Percentiles rank a stretch among this genome's conserved stretches.
Conservation (phyloP, 2,113 vertebrate genomes). For the Datnioides undecimradiatus region DNA sequence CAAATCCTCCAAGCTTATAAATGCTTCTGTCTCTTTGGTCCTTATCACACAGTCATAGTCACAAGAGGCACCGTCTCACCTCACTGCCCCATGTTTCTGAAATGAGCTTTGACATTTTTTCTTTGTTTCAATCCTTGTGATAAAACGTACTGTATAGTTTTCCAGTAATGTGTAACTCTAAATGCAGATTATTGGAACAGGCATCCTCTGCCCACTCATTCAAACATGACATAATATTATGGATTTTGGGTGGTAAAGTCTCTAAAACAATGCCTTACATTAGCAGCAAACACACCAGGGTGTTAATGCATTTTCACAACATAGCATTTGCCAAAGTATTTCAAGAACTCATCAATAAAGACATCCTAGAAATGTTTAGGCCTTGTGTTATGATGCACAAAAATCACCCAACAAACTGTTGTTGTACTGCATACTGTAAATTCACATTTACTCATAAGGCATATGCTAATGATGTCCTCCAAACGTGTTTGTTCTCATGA, state of each 20-base stretch:
- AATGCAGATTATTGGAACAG: conserved; percentile 29
- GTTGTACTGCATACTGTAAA: no score
- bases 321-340: background rate
- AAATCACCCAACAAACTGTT: background rate
- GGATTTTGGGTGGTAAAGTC: conserved; percentile 2
- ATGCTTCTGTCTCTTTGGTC: conserved; percentile 42
- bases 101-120: conserved; percentile 58
- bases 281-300: background rate
- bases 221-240: background rate
- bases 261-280: background rate
- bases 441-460: background rate
- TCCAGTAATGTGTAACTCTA: conserved; percentile 37
- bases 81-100: conserved; percentile 70
- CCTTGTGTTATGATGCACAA: background rate
- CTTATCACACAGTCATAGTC: conserved; percentile 60
- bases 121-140: conserved; percentile 33
- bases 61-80: conserved; percentile 54
- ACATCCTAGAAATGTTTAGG: background rate
- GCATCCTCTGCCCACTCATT: background rate
- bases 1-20: conserved; percentile 49
- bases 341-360: no score
- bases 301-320: background rate
- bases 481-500: background rate
- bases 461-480: background rate
- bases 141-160: conserved; percentile 30